A percentile compares a stretch with the other conserved stretches of the same genome.
phyloP scores from a whole-genome alignment of 1,140 invertebrate genomes.

The Amyelois transitella region DNA sequence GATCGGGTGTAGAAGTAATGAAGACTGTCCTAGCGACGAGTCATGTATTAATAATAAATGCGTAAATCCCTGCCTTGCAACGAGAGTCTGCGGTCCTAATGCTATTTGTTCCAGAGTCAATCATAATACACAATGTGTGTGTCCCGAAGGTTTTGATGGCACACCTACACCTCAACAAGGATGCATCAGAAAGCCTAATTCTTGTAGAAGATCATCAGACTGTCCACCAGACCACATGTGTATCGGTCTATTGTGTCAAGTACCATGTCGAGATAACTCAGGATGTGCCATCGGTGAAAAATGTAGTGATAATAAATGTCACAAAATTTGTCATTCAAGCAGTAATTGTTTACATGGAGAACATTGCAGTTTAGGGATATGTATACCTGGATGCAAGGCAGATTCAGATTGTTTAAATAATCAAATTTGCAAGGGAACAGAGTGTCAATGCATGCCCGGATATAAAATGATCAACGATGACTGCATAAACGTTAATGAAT shows the following conservation, averaged over 20 bases:
- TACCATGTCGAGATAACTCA: constrained; percentile 81
- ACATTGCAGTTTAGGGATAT: constrained; percentile 87
- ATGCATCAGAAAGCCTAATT: constrained; percentile 83
- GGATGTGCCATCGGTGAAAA: constrained; percentile 89
- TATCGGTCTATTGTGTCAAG: constrained; percentile 82
- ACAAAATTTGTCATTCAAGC: constrained; percentile 90
- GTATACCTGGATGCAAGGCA: constrained; percentile 86
- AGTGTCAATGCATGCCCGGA: constrained; percentile 85
- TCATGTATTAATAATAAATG: constrained; percentile 90
- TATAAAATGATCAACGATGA: constrained; percentile 81
- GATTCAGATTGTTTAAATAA: constrained; percentile 86
- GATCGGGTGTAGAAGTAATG: constrained; percentile 87
- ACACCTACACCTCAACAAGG: constrained; percentile 92
- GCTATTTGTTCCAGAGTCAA: constrained; percentile 84
- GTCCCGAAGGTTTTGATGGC: constrained; percentile 88
- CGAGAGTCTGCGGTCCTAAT: constrained; percentile 88
- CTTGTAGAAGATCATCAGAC: constrained; percentile 78
- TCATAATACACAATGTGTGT: constrained; percentile 83
- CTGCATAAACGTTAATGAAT: constrained; percentile 87
- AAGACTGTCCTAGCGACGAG: constrained; percentile 83
- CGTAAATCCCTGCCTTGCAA: constrained; percentile 84
- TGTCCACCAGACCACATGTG: constrained; percentile 85
- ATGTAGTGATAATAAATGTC: constrained; percentile 85
- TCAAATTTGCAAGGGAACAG: constrained; percentile 86
- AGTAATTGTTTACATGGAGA: constrained; percentile 92